phyloP scores from a whole-genome alignment of 2,113 vertebrate genomes.

The Percopsis transmontana region DNA sequence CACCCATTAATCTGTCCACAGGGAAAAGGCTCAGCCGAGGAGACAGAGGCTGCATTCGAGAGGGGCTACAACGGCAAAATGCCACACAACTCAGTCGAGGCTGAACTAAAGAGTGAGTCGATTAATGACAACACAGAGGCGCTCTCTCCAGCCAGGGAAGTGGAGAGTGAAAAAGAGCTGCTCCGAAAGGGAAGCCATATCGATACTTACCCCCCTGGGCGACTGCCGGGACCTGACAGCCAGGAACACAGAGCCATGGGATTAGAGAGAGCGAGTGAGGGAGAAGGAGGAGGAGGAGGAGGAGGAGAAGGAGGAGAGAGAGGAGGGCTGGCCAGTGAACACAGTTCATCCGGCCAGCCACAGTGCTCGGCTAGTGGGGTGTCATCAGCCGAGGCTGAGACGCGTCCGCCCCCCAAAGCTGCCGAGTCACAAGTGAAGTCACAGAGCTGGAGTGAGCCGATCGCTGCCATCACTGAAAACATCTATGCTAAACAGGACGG shows the following conservation, averaged over 20 bases:
- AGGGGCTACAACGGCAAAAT: conserved; percentile 66
- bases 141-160: conserved; percentile 49
- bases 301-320: conserved; percentile 51
- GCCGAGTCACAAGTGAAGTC: conserved; percentile 70
- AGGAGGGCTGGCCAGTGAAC: conserved; percentile 55
- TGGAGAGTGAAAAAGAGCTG: conserved; percentile 57
- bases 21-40: conserved; percentile 55
- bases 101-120: conserved; percentile 50
- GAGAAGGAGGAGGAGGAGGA: conserved; percentile 30
- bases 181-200: conserved; percentile 44
- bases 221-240: conserved; percentile 56
- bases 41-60: conserved; percentile 47
- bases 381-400: conserved; percentile 65
- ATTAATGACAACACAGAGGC: conserved; percentile 36
- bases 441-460: conserved; percentile 56
- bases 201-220: conserved; percentile 51
- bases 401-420: conserved; percentile 68
- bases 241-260: conserved; percentile 58
- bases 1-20: conserved; percentile 54
- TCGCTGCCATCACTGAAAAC: conserved; percentile 48
- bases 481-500: conserved; percentile 53
- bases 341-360: conserved; percentile 68
- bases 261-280: conserved; percentile 42
- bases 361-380: conserved; percentile 59
- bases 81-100: conserved; percentile 67